Evolutionary conservation across 92 coral and sea anemone genomes (phyloP).

Genomic region (Siderastrea siderea): DNA sequence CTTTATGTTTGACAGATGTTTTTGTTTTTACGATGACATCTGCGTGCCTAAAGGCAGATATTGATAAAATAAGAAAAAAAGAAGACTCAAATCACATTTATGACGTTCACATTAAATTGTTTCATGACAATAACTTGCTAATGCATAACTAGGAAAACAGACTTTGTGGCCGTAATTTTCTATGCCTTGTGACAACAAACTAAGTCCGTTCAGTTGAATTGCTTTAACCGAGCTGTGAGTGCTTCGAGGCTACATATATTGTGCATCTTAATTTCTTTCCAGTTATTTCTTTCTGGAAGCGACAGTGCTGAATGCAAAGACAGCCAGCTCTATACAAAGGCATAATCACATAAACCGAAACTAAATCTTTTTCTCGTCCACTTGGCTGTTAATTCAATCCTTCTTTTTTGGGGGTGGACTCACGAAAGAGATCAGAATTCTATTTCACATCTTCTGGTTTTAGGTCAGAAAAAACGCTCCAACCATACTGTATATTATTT

Average conservation of each 20-base stretch:
- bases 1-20: constrained; percentile 57
- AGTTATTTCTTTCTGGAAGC: not conserved
- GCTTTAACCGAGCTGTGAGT: constrained; percentile 5
- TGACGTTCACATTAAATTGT: constrained; percentile 63
- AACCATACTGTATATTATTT: not conserved
- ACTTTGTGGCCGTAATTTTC: constrained; percentile 46
- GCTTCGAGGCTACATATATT: not conserved
- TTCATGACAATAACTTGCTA: constrained; percentile 56
- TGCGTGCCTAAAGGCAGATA: constrained; percentile 62
- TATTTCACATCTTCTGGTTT: not conserved
- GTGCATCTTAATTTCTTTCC: not conserved
- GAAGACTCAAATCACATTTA: constrained; percentile 44
- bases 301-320: not conserved
- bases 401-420: not conserved
- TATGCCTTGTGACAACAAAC: constrained; percentile 20
- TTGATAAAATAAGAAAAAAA: constrained; percentile 47
- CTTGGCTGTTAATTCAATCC: not conserved
- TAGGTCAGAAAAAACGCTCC: not conserved
- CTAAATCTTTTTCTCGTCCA: not conserved
- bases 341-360: constrained; percentile 7
- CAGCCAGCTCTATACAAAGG: not conserved
- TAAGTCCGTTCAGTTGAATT: not conserved
- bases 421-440: not conserved
- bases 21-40: constrained; percentile 35
- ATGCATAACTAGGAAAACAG: constrained; percentile 35